Evolutionary conservation across 2,888 invertebrate species (phyloP), one percentile per base, ranked within the genome.

Genomic region (Athalia rosae): DNA sequence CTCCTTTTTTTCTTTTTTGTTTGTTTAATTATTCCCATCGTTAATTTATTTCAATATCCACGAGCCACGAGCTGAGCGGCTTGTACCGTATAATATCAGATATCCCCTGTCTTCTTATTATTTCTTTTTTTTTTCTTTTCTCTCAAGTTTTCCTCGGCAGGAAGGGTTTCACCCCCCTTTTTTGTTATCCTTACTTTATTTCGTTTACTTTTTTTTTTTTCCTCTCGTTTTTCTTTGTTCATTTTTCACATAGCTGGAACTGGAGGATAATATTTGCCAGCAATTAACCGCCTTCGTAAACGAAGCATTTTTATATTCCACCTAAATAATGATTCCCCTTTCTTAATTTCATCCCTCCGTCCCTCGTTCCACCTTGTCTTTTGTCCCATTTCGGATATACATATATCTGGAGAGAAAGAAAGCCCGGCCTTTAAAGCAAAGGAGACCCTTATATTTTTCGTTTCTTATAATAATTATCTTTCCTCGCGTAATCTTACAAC

Each of bases 211-310:
- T 15, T 15, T 59, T 59, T 15, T 5, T 9, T 62, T 9, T 50
- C 6, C 66, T 28, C n/a, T 48, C 15, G 66, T 48, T 45, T 48
- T 66, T 15, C 4, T n/a, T 4, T 4, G 4, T n/a, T 53, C 53
- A 11, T 9, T 53, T 53, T 53, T 4, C 9, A 4, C 11, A n/a
- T 9, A 53, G 53, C n/a, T 53, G 9, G 7, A 9, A 66, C 48
- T 76, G 78, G 79, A 81, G 81, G 81, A 82, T 81, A 84, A 84
- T 82, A 83, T 85, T 85, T 83, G 82, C 82, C 83, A 82, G 82
- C 84, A 84, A 85, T 86, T 85, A 86, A 86, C 84, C 83, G 81
- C 83, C 81, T 82, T 85, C 82, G 81, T 81, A 81, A 83, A 84
- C 82, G 53, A 53, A 53, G 11, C 53, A 53, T 53, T 53, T n/a